These are phyloP conservation scores for Allobates femoralis DNA, from an alignment of 2,797 vertebrate genomes.

Conservation along the genomic window DNA sequence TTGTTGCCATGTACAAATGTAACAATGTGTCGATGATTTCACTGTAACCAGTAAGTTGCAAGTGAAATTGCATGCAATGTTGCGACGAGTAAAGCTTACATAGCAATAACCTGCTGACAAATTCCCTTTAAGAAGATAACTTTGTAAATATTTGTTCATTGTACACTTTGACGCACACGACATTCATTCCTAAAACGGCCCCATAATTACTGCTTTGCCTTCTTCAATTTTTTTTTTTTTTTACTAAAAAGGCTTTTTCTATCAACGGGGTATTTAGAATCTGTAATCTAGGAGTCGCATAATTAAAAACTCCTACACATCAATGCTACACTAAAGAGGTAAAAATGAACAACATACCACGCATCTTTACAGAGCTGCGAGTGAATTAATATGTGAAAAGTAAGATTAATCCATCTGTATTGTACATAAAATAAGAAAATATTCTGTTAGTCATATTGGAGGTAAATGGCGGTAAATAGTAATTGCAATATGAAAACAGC, in stretches of 20 bases:
- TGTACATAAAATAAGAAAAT: background rate
- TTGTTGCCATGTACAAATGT: too few relatives aligned
- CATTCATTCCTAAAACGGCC: slow-evolving; percentile 66
- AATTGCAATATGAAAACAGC: too few relatives aligned
- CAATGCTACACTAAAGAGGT: slow-evolving; percentile 65
- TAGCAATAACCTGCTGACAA: too few relatives aligned
- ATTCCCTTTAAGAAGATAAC: slow-evolving; percentile 56
- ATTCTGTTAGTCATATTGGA: background rate
- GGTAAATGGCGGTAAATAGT: background rate
- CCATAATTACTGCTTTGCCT: slow-evolving; percentile 72
- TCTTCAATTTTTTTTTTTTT: slow-evolving; percentile 67
- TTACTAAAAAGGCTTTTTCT: slow-evolving; percentile 67
- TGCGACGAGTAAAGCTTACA: too few relatives aligned
- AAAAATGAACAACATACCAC: slow-evolving; percentile 27
- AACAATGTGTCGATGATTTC: too few relatives aligned
- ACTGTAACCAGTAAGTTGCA: too few relatives aligned
- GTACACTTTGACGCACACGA: slow-evolving; percentile 65
- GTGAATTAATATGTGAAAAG: background rate
- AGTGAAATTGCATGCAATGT: too few relatives aligned
- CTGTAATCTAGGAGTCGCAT: slow-evolving; percentile 71
- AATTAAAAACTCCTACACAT: slow-evolving; percentile 71
- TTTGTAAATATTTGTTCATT: slow-evolving; percentile 66
- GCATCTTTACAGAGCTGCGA: background rate
- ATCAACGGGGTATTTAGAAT: slow-evolving; percentile 70
- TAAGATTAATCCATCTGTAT: background rate